Conservation (phyloP, 1,140 invertebrate genomes). For the Diorhabda elongata region DNA sequence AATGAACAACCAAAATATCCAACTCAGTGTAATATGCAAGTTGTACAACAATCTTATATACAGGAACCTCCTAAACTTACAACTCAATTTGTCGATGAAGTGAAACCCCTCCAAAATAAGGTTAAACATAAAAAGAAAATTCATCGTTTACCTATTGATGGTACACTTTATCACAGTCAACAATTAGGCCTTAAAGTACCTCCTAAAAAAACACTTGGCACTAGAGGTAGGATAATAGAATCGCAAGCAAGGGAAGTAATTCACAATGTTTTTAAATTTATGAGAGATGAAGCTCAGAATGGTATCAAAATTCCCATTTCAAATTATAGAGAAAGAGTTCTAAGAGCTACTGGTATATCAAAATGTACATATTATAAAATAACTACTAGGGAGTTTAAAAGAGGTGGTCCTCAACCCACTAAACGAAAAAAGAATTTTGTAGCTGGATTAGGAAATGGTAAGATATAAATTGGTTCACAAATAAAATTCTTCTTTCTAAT, state of each 20-base stretch:
- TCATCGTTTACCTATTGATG: constrained; percentile 9
- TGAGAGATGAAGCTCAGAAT: constrained; percentile 22
- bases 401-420: constrained; percentile 9
- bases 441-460: no score
- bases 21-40: neutral
- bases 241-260: constrained; percentile 22
- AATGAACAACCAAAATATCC: neutral
- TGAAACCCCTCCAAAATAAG: neutral
- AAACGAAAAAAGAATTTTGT: constrained; percentile 5
- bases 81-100: neutral
- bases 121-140: constrained; percentile 8
- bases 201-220: constrained; percentile 7
- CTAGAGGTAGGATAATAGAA: constrained; percentile 17
- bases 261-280: constrained; percentile 22
- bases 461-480: no score
- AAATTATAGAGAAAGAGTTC: constrained; percentile 22
- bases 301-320: constrained; percentile 19
- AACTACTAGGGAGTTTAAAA: constrained; percentile 10
- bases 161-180: constrained; percentile 11
- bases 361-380: constrained; percentile 21
- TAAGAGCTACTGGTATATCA: constrained; percentile 20
- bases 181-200: constrained; percentile 14
- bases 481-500: neutral
- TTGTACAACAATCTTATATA: neutral
- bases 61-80: neutral